Base-by-base conservation (phyloP, 2,888 invertebrate species). In the Cantharis flavilabris region DNA sequence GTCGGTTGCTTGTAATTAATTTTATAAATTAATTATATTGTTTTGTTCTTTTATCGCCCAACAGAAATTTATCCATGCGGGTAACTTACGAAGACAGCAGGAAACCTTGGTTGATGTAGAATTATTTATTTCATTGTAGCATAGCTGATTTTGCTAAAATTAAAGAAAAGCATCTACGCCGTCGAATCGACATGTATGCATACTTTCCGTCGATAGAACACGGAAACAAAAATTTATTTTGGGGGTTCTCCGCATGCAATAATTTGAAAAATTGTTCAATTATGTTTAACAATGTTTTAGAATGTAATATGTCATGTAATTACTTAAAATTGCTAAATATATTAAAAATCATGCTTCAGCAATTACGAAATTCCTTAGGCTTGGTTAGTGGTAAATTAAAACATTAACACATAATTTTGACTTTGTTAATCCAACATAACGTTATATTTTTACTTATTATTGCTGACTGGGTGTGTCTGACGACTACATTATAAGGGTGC, bases 331-430 rank as follows among this genome's bases (percentile, higher is more conserved):
- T 23, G 65, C 26, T 67, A 23, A 14, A 23, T 67, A 67, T 23
- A 67, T 67, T 67, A 67, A 67, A 67, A 67, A 67, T 67, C 65
- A 67, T 67, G 65, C 65, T 67, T 18, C 23, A 16, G 65, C 65
- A 67, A 67, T 67, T 67, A 23, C 13, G n/a, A 26, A 67, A 67
- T 67, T 67, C 65, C 26, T 67, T 23, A 23, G 65, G 65, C 65
- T 67, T 67, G 65, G 65, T 67, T 67, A 67, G 65, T 67, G 65
- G 20, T 11, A n/a, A 67, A 67, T 67, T 67, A 23, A 67, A 67
- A 67, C 65, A 67, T 67, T 67, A 67, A 67, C 65, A 67, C 65
- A 67, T 23, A 67, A 67, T 67, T 67, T 67, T 14, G 65, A 67
- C 20, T 49, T 49, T 49, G n/a, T 67, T 67, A 23, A n/a, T 23